Evolutionary conservation across 2,888 invertebrate species (phyloP), one percentile per base, ranked within the genome.

Genomic region (Apoda limacodes): DNA sequence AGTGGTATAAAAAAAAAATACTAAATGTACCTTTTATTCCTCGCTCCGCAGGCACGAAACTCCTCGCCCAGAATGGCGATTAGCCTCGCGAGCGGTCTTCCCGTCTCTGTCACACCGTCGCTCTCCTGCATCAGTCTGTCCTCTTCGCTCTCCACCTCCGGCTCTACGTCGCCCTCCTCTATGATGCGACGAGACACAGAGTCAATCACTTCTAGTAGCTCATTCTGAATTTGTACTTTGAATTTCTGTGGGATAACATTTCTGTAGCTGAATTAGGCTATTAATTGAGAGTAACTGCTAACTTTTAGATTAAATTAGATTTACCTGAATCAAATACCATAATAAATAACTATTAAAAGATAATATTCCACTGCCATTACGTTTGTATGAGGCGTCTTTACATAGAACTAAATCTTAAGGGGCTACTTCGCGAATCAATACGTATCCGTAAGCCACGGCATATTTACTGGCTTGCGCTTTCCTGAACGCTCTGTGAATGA

Each of bases 191-290:
- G 88, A 1, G 94, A 91, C 1, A 92, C 90, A 14, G 87, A 76
- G 13, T 89, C 88, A 29, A 95, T 89, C 23, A 95, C 90, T 43
- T 88, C 86, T 9, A 92, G 70, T 1, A 95, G 64, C 52, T 95
- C 93, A 9, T 86, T 85, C 62, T 93, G 92, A 68, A 95, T 93
- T 62, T 91, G 88, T 21, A 87, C 85, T 67, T 92, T 90, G 48
- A 95, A 85, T 56, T 87, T 88, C 89, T 91, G 66, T 30, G 61
- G 62, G 7, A 22, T 21, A n/a, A n/a, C n/a, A n/a, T n/a, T n/a
- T n/a, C n/a, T n/a, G n/a, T n/a, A n/a, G n/a, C n/a, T n/a, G 36
- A 34, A 26, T 12, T 20, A n/a, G 11, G 4, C 11, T 20, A n/a
- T 17, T 15, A 11, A n/a, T n/a, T n/a, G n/a, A n/a, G n/a, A n/a